Evolutionary conservation across 2,888 invertebrate species (phyloP).

Genomic region (Diarsia mendica): DNA sequence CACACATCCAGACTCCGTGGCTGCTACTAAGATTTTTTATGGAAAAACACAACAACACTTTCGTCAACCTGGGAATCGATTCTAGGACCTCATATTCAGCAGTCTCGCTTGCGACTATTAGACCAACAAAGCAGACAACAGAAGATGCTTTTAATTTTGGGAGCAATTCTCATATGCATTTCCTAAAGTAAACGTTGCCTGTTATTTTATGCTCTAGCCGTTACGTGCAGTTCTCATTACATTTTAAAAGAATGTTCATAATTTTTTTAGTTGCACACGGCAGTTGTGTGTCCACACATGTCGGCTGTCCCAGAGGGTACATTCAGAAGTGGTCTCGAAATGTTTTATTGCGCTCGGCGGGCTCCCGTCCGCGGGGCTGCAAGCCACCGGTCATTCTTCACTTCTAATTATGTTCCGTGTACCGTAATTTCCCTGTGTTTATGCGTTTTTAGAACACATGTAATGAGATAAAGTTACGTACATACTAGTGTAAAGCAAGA

Average conservation of each 20-base stretch:
- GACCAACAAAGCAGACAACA: too few species aligned
- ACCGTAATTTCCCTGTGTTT: background rate
- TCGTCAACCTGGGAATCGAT: too few species aligned
- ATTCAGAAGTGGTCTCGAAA: conserved; percentile 27
- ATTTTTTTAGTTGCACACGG: conserved; percentile 1
- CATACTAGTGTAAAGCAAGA: background rate
- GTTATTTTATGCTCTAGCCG: background rate
- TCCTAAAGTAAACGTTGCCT: background rate
- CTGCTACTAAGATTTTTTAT: too few species aligned
- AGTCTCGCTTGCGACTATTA: too few species aligned
- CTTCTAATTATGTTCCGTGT: conserved; percentile 1
- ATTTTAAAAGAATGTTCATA: conserved; percentile 1
- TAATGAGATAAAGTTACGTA: background rate
- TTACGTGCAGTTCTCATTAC: conserved; percentile 5
- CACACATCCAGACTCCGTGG: too few species aligned
- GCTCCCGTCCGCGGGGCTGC: background rate
- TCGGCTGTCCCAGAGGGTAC: conserved; percentile 22
- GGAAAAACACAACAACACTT: too few species aligned
- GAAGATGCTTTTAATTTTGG: background rate
- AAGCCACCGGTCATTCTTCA: conserved; percentile 26
- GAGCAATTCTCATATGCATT: background rate
- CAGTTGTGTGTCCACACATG: conserved; percentile 1
- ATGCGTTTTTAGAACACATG: background rate
- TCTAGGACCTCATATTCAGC: too few species aligned
- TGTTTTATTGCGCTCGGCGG: conserved; percentile 49